Percentiles rank a stretch among this genome's conserved stretches.
These are phyloP conservation scores for Papilio gigon DNA, from an alignment of 2,888 invertebrate genomes.

Conservation along the genomic window DNA sequence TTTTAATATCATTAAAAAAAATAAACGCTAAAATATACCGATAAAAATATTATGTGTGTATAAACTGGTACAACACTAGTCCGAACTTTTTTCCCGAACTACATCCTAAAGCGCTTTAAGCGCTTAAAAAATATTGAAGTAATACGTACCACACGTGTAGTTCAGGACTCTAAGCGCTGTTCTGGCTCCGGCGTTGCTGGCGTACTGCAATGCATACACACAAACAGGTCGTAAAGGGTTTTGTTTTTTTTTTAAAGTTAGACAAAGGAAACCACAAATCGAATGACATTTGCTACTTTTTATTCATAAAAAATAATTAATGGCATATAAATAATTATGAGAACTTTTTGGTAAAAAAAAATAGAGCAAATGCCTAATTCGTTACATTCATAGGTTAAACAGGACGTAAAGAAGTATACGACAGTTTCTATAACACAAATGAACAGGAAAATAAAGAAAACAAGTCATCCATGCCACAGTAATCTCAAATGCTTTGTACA, in stretches of 20 bases:
- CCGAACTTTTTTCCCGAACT: neutral
- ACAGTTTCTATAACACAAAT: constrained; percentile 15
- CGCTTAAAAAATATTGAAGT: constrained; percentile 41
- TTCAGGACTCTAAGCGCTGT: constrained; percentile 87
- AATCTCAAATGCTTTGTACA: constrained; percentile 46
- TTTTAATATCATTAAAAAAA: constrained; percentile 3
- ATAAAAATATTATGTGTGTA: neutral
- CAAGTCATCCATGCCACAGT: constrained; percentile 35
- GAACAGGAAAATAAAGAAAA: constrained; percentile 19
- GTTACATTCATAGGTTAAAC: constrained; percentile 13
- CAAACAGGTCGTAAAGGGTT: constrained; percentile 65
- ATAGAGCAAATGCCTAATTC: constrained; percentile 19
- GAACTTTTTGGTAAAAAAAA: neutral
- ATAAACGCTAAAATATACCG: constrained; percentile 9
- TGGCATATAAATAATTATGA: neutral
- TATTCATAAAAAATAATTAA: constrained; percentile 31
- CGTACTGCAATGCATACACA: constrained; percentile 90
- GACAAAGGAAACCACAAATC: constrained; percentile 46
- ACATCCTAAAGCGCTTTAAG: neutral
- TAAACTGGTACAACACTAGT: neutral
- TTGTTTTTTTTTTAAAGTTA: constrained; percentile 53
- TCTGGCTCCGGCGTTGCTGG: constrained; percentile 94
- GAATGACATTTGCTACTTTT: constrained; percentile 55
- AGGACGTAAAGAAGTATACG: neutral
- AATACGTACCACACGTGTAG: constrained; percentile 66